phyloP scores from a whole-genome alignment of 2,113 vertebrate genomes.

The Onychostoma macrolepis region DNA sequence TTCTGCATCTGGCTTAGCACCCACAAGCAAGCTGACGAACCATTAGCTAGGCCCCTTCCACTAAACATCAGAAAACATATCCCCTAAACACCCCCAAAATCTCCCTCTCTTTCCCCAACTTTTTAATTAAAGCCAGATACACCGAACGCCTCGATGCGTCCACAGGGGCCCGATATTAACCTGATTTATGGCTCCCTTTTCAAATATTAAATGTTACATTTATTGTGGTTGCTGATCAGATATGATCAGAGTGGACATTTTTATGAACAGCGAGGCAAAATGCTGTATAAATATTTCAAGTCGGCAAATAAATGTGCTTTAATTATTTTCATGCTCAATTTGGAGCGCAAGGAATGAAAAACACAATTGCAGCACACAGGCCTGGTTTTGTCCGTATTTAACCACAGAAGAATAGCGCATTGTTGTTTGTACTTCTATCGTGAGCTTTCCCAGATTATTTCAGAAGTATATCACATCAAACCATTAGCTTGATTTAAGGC shows the following conservation, averaged over 20 bases:
- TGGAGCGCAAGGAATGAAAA: conserved; percentile 58
- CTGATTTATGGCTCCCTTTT: conserved; percentile 76
- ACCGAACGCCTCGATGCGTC: conserved; percentile 58
- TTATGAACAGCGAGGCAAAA: conserved; percentile 71
- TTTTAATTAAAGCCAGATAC: conserved; percentile 77
- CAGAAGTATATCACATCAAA: conserved; percentile 55
- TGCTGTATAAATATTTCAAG: conserved; percentile 68
- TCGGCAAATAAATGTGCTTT: conserved; percentile 69
- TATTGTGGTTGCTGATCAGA: conserved; percentile 68
- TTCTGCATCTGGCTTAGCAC: conserved; percentile 40
- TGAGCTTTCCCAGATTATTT: conserved; percentile 41
- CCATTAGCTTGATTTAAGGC: conserved; percentile 55
- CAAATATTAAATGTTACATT: conserved; percentile 73
- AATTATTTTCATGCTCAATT: conserved; percentile 75
- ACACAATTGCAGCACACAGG: conserved; percentile 51
- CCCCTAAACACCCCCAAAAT: conserved; percentile 50
- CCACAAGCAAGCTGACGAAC: conserved; percentile 37
- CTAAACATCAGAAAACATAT: conserved; percentile 68
- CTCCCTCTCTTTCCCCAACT: conserved; percentile 55
- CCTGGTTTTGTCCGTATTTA: neutral
- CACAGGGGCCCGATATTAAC: conserved; percentile 64
- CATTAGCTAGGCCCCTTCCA: conserved; percentile 44
- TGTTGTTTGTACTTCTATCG: neutral
- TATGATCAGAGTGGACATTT: conserved; percentile 70
- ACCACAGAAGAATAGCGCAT: neutral